Base-by-base conservation (phyloP, 2,888 invertebrate species). In the Caenorhabditis doughertyi region DNA sequence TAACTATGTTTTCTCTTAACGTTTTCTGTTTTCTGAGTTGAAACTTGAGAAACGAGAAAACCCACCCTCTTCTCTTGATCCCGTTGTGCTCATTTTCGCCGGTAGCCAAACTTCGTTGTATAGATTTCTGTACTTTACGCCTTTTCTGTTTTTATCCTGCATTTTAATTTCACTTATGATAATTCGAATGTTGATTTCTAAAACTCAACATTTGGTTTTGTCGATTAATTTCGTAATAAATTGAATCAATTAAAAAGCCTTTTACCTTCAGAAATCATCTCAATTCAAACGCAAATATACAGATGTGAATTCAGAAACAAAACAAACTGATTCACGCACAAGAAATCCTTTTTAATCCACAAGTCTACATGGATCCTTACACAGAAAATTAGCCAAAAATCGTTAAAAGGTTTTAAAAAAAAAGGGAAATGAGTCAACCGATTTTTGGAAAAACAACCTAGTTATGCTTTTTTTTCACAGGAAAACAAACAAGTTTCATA, bases 191-290 rank as follows among this genome's bases (percentile, higher is more conserved):
- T 35, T n/a, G 23, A 25, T 16, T 32, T 39, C 25, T 53, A 25
- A 53, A 72, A 53, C n/a, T 18, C 47, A 47, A 47, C n/a, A 21
- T 76, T 51, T 60, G 68, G 16, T 51, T 68, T 60, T 60, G 58
- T 68, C 76, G 76, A 60, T 60, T 76, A 68, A 68, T 76, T 29
- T 68, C 76, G 76, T 60, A 76, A 76, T 76, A 76, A 76, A 76
- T 76, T 76, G 58, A 76, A 60, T 76, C 76, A 68, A 60, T 76
- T 68, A 13, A 42, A 39, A 71, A 49, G 18, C 39, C 25, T 8
- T 60, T 32, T 27, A 35, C 35, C n/a, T 47, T 49, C 51, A 27
- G 25, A 11, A 55, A n/a, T 62, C 60, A n/a, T 35, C 44, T 47
- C 44, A 5, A n/a, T n/a, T n/a, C n/a, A n/a, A n/a, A n/a, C n/a